Conservation (phyloP, 2,888 invertebrate species). For the Blastobasis lacticolella region DNA sequence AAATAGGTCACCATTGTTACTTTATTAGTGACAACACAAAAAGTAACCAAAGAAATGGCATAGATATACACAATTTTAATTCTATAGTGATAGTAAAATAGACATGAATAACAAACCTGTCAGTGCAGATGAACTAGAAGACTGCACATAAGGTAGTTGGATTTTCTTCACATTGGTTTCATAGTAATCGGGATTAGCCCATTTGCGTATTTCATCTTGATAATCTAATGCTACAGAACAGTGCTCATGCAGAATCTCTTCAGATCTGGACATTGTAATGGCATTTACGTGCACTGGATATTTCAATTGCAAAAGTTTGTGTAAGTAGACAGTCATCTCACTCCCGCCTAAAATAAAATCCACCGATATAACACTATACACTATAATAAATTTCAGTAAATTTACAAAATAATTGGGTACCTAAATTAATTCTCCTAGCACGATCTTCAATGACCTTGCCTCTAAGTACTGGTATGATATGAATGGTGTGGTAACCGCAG, state of each 20-base stretch:
- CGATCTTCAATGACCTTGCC: slow-evolving; percentile 80
- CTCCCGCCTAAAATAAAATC: slow-evolving; percentile 75
- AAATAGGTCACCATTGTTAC: too few species aligned
- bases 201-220: slow-evolving; percentile 83
- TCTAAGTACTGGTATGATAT: slow-evolving; percentile 87
- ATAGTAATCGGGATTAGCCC: slow-evolving; percentile 88
- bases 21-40: too few species aligned
- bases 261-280: slow-evolving; percentile 89
- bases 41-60: too few species aligned
- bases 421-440: slow-evolving; percentile 88
- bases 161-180: slow-evolving; percentile 87
- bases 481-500: slow-evolving; percentile 91
- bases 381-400: not conserved
- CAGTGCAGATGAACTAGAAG: slow-evolving; percentile 75
- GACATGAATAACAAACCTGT: slow-evolving; percentile 52
- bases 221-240: slow-evolving; percentile 87
- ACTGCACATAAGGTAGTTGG: slow-evolving; percentile 87
- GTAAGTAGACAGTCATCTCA: slow-evolving; percentile 88
- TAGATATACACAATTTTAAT: too few species aligned
- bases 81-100: too few species aligned
- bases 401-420: slow-evolving; percentile 33
- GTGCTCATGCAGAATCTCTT: slow-evolving; percentile 89
- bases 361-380: too few species aligned
- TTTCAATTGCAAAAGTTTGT: slow-evolving; percentile 91
- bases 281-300: slow-evolving; percentile 93